Base-by-base conservation (phyloP, 2,797 vertebrate species). In the Notolepis coatsorum region DNA sequence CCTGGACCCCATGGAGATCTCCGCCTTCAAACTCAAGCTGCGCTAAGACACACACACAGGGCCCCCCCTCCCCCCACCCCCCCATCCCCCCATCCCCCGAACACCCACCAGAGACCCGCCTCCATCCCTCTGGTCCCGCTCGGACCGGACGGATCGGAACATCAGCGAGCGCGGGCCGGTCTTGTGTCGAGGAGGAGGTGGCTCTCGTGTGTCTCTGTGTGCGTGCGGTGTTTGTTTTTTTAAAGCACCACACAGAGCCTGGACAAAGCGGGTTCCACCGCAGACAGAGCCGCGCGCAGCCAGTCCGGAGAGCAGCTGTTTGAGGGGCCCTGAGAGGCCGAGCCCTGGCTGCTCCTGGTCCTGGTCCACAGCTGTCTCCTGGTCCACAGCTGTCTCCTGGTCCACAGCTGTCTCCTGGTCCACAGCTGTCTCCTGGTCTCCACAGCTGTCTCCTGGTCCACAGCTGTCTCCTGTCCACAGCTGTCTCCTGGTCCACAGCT, bases 1-100 rank as follows among this genome's bases (percentile, higher is more conserved):
- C 57, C 65, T 99, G 82, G 94, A 96, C 49, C 95, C 96, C 71
- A 99, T 99, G 98, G 98, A 99, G 88, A 93, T 99, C 0, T 92
- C 95, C 27, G 87, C 96, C 42, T 98, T 95, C 79, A 96, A 96
- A 80, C 75, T 99, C 80, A 96, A 93, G 71, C 87, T 99, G 72
- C 94, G 91, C 84, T 99, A 97, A 91, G 71, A 73, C n/a, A n/a
- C n/a, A n/a, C n/a, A n/a, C 54, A 18, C 27, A 10, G 1, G n/a
- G 47, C 45, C 41, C 23, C 27, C n/a, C n/a, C n/a, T n/a, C n/a
- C n/a, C n/a, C n/a, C n/a, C n/a, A n/a, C n/a, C n/a, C n/a, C n/a
- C n/a, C n/a, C n/a, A n/a, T n/a, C n/a, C n/a, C n/a, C n/a, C 59
- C 71, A 17, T 12, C 20, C n/a, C 46, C 2, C 0, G 15, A 38